Percentiles rank a stretch among this genome's conserved stretches.
Conservation (phyloP, 2,113 vertebrate species). For the Chloebia gouldiae region DNA sequence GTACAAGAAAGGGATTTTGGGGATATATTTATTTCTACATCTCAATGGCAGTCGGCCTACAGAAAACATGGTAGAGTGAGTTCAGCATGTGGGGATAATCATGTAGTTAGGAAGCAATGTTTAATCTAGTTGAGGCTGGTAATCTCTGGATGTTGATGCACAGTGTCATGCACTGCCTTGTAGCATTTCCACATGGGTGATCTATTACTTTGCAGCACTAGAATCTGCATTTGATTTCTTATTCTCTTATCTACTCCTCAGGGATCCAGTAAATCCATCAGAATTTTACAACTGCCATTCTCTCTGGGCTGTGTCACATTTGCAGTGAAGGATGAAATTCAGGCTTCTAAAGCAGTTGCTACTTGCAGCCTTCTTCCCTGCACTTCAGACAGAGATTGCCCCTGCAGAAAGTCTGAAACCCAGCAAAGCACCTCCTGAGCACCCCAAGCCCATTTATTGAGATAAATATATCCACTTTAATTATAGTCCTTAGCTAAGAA, state of each 20-base stretch:
- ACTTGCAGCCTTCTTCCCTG: not conserved
- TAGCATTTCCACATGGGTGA: conserved; percentile 28
- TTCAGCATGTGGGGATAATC: conserved; percentile 2
- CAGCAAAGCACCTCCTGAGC: not conserved
- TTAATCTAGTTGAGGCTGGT: conserved; percentile 30
- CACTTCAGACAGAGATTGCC: not conserved
- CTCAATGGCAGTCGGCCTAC: not conserved
- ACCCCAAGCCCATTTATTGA: not conserved
- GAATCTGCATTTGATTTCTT: conserved; percentile 44
- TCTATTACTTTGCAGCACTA: not conserved
- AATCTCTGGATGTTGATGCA: conserved; percentile 9
- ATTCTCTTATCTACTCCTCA: not conserved
- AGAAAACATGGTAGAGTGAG: not conserved
- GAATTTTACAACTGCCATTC: conserved; percentile 8
- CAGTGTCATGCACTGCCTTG: not conserved
- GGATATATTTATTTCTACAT: not conserved
- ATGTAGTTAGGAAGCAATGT: not conserved
- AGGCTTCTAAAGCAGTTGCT: not conserved
- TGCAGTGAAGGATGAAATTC: not conserved
- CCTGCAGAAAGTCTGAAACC: not conserved
- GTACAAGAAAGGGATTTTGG: not conserved
- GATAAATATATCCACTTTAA: not conserved
- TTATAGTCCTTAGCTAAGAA: not conserved
- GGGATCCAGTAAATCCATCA: not conserved
- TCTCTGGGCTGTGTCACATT: not conserved